A percentile compares a stretch with the other conserved stretches of the same genome.
These are phyloP conservation scores for Plusia festucae DNA, from an alignment of 2,888 invertebrate species.

Conservation along the genomic window DNA sequence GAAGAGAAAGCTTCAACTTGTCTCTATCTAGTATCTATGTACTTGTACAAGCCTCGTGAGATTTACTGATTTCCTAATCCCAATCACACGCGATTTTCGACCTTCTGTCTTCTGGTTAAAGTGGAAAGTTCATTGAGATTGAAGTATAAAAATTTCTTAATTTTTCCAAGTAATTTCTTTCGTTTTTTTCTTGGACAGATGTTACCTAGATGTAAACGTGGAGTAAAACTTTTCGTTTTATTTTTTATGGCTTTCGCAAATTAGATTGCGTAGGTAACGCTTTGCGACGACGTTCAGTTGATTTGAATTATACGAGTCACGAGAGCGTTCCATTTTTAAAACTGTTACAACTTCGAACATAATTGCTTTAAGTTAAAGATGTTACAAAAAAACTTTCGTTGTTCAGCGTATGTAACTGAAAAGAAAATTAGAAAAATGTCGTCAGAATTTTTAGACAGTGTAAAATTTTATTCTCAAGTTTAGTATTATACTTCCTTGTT, in stretches of 20 bases:
- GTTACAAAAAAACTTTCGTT: constrained; percentile 30
- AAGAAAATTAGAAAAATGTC: constrained; percentile 13
- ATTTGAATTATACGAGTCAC: constrained; percentile 41
- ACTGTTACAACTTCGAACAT: constrained; percentile 34
- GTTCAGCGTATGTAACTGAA: constrained; percentile 23
- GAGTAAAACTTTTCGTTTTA: constrained; percentile 72
- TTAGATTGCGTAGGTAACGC: constrained; percentile 56
- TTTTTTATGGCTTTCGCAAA: constrained; percentile 68
- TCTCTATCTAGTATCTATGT: constrained; percentile 67
- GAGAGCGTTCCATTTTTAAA: constrained; percentile 37
- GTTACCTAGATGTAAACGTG: constrained; percentile 71
- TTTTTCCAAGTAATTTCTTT: constrained; percentile 66
- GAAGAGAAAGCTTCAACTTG: constrained; percentile 73
- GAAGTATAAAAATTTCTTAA: constrained; percentile 65
- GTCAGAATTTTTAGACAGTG: background rate
- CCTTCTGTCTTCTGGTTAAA: constrained; percentile 53
- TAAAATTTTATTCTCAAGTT: background rate
- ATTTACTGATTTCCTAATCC: constrained; percentile 66
- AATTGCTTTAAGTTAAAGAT: constrained; percentile 20
- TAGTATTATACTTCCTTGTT: background rate
- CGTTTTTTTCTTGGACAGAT: constrained; percentile 73
- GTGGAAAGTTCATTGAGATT: constrained; percentile 33
- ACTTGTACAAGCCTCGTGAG: constrained; percentile 64
- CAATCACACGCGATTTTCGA: constrained; percentile 49
- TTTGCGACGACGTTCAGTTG: constrained; percentile 32